Base-by-base conservation (phyloP, 2,113 vertebrate genomes). In the Cyprinus carpio region DNA sequence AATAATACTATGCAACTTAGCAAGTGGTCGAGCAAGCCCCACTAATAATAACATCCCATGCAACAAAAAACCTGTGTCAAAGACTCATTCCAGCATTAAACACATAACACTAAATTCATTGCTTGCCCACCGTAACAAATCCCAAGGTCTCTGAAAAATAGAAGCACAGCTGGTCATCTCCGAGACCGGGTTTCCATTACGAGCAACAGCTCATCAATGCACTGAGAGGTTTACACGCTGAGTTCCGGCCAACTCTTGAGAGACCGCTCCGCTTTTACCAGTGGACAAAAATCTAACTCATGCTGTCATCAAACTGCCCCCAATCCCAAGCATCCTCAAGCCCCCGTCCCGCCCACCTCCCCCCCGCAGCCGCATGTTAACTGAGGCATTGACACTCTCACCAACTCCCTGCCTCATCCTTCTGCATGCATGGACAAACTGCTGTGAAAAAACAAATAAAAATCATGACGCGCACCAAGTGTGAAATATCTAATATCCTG, bases 231-330 rank as follows among this genome's bases (percentile, higher is more conserved):
- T 85, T 85, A 80, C 76, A 85, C 40, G 83, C 40, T 11, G 43
- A 77, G 60, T 77, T 67, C 78, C 49, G 2, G 65, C 34, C 51
- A 37, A 12, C 46, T 85, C 84, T 76, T 72, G 49, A 79, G 84
- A 79, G 76, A 71, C n/a, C 25, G n/a, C 7, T 43, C 76, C 1
- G 2, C 27, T 13, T 80, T 71, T 58, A 79, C 76, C 72, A 80
- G 49, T 85, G 75, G 84, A 85, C 64, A 84, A 85, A 85, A 69
- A 75, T 72, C 37, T 25, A 64, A 13, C 69, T 81, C 78, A 86
- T 18, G 78, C 84, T 86, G 84, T 54, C 84, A 81, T 86, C 84
- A 81, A 86, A 27, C 65, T 71, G 37, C 67, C 84, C 84, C 54
- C 75, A 75, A 81, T 75, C 84, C 84, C 84, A 75, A 29, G 37